phyloP scores from a whole-genome alignment of 2,797 vertebrate genomes.

The Enteromius fasciolatus region DNA sequence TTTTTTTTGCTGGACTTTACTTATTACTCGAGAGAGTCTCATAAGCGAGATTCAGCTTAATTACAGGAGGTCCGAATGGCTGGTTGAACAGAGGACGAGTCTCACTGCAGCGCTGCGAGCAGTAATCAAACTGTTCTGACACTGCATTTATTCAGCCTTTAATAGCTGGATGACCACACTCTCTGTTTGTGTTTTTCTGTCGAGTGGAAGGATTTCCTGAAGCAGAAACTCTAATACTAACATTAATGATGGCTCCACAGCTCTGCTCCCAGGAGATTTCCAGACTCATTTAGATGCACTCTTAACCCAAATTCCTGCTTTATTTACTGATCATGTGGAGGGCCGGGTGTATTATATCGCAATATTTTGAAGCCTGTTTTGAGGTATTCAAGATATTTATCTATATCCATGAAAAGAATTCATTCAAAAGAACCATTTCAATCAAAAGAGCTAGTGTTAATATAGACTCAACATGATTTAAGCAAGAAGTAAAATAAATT shows the following conservation, averaged over 20 bases:
- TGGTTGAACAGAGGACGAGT: constrained; percentile 7
- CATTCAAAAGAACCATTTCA: not conserved
- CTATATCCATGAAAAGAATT: not conserved
- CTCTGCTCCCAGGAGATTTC: constrained; percentile 27
- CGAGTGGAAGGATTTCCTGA: constrained; percentile 20
- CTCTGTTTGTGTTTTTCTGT: constrained; percentile 5
- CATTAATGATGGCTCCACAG: constrained; percentile 5
- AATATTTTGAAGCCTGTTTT: not conserved
- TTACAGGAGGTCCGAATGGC: not conserved
- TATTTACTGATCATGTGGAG: constrained; percentile 23
- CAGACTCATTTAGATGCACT: not conserved
- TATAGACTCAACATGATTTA: not conserved
- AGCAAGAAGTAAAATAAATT: not conserved
- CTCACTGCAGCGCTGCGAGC: not conserved
- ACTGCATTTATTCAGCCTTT: constrained; percentile 5
- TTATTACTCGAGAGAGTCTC: not conserved
- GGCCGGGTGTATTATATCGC: not conserved
- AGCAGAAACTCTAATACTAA: constrained; percentile 21
- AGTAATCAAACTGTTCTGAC: constrained; percentile 16
- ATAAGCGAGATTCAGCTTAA: not conserved
- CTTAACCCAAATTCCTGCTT: constrained; percentile 9
- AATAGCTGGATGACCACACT: constrained; percentile 15
- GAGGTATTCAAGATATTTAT: not conserved
- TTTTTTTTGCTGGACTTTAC: constrained; percentile 27
- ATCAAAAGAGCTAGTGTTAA: not conserved